phyloP scores from a whole-genome alignment of 2,797 vertebrate species.

The Oophaga sylvatica region DNA sequence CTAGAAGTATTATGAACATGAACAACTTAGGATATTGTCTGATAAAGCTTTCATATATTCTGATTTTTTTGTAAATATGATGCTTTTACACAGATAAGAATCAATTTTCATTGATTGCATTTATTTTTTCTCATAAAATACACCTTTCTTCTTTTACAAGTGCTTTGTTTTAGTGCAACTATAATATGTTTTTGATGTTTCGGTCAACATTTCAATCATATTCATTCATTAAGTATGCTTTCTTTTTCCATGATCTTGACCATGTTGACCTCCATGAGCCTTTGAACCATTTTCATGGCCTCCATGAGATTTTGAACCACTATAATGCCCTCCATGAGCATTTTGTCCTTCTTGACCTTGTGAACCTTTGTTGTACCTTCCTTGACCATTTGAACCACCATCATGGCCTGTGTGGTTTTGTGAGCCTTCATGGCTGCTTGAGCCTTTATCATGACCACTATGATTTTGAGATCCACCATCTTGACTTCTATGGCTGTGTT shows the following conservation, averaged over 20 bases:
- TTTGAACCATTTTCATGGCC: neutral
- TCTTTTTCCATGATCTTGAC: neutral
- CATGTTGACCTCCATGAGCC: neutral
- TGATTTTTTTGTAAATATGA: no score
- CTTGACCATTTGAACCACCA: neutral
- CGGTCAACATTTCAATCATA: no score
- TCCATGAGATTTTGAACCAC: neutral
- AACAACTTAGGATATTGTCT: no score
- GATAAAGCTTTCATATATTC: no score
- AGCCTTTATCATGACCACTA: neutral
- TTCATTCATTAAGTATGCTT: neutral
- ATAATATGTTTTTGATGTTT: neutral
- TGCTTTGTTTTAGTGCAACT: neutral
- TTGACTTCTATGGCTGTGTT: constrained; percentile 3
- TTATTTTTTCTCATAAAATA: no score
- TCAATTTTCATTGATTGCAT: no score
- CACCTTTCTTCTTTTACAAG: no score
- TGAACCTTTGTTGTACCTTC: neutral
- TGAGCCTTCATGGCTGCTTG: neutral
- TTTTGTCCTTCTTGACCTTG: neutral
- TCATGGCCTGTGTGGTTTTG: neutral
- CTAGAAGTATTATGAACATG: no score
- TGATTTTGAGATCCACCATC: neutral
- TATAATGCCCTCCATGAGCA: neutral
- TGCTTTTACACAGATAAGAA: no score